These are phyloP conservation scores for Sebastes reedi DNA, from an alignment of 2,797 vertebrate species.

Conservation along the genomic window DNA sequence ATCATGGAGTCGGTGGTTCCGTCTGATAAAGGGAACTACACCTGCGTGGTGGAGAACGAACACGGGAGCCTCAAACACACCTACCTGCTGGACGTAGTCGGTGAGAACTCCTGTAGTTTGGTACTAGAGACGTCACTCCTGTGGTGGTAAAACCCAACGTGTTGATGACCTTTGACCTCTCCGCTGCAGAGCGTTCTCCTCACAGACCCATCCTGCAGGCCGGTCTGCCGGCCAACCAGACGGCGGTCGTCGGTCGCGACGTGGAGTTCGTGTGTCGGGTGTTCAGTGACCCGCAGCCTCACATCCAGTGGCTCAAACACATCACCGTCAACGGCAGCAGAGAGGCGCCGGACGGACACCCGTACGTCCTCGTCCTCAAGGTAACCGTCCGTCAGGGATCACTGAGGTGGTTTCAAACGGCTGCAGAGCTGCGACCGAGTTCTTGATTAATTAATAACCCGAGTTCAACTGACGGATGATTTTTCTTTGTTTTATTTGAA, in stretches of 20 bases:
- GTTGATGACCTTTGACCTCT: too few species aligned
- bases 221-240: constrained; percentile 91
- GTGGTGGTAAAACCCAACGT: not conserved
- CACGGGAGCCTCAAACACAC: constrained; percentile 91
- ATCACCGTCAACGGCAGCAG: constrained; percentile 90
- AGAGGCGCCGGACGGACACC: constrained; percentile 85
- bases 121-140: too few species aligned
- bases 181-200: constrained; percentile 84
- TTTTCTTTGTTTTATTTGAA: too few species aligned
- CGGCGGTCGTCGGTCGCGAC: constrained; percentile 85
- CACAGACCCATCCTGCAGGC: constrained; percentile 93
- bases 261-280: constrained; percentile 93
- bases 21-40: constrained; percentile 93
- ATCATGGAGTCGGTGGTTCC: constrained; percentile 94
- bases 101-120: constrained; percentile 72
- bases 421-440: too few species aligned
- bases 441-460: too few species aligned
- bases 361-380: constrained; percentile 87
- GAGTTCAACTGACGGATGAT: too few species aligned
- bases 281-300: constrained; percentile 92
- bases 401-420: too few species aligned
- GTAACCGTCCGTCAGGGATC: not conserved
- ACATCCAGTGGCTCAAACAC: constrained; percentile 95
- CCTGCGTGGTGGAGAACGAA: constrained; percentile 91
- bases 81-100: constrained; percentile 91